A percentile compares a stretch with the other conserved stretches of the same genome.
phyloP scores from a whole-genome alignment of 2,888 invertebrate genomes.

The Plagodis dolabraria region DNA sequence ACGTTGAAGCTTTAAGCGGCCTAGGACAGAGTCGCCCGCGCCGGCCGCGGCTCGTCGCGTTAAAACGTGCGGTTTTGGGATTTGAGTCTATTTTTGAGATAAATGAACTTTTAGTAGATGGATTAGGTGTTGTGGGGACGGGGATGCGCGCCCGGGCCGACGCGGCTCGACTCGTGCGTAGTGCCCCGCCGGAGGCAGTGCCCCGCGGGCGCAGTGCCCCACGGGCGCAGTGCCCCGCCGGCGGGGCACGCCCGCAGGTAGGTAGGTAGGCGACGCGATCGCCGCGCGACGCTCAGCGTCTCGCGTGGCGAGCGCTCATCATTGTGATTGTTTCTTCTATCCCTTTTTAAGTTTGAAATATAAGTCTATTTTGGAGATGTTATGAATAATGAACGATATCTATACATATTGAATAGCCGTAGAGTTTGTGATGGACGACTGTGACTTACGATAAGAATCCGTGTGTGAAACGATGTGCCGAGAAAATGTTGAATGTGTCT shows the following conservation, averaged over 20 bases:
- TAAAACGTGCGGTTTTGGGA: conserved; percentile 5
- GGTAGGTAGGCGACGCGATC: neutral
- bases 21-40: conserved; percentile 30
- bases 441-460: conserved; percentile 38
- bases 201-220: neutral
- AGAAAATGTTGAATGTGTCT: conserved; percentile 50
- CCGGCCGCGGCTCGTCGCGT: conserved; percentile 27
- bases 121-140: neutral
- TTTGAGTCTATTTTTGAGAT: conserved; percentile 17
- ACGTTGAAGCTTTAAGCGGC: conserved; percentile 58
- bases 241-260: no score
- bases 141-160: neutral
- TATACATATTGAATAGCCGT: conserved; percentile 18
- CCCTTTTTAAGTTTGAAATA: conserved; percentile 8
- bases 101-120: conserved; percentile 2
- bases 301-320: neutral
- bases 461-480: conserved; percentile 45
- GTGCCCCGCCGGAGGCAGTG: no score
- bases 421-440: conserved; percentile 35
- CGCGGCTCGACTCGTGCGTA: neutral
- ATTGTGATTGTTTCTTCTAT: conserved; percentile 17
- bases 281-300: neutral
- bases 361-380: conserved; percentile 31
- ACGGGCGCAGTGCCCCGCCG: neutral
- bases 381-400: conserved; percentile 24